phyloP scores from a whole-genome alignment of 2,888 invertebrate genomes.

The Cryptus viduatorius region DNA sequence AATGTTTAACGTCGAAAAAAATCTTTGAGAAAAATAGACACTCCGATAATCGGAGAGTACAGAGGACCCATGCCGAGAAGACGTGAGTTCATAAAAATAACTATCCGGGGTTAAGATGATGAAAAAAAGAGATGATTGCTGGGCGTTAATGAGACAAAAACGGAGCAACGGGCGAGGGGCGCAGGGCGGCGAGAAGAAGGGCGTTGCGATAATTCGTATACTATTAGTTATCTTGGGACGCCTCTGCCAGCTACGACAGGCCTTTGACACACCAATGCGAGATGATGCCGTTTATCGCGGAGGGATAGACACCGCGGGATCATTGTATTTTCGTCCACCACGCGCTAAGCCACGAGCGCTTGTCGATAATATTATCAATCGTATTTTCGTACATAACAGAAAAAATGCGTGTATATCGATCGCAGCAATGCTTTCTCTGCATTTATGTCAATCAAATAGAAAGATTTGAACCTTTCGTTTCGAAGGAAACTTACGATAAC shows the following conservation, averaged over 20 bases:
- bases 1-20: background rate
- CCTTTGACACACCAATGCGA: slow-evolving; percentile 2
- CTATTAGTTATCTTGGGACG: slow-evolving; percentile 37
- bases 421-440: too few species aligned
- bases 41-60: slow-evolving; percentile 1
- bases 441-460: too few species aligned
- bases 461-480: too few species aligned
- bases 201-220: slow-evolving; percentile 37
- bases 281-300: slow-evolving; percentile 7
- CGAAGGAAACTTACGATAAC: too few species aligned
- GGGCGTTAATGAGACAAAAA: background rate
- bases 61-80: background rate
- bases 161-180: background rate
- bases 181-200: slow-evolving; percentile 20
- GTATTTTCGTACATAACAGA: background rate
- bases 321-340: background rate
- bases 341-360: too few species aligned
- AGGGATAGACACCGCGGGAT: background rate
- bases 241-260: background rate
- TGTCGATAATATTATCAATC: background rate
- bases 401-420: background rate
- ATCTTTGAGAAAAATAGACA: background rate
- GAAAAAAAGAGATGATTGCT: slow-evolving; percentile 8
- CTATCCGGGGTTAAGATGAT: slow-evolving; percentile 23
- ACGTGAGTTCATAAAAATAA: slow-evolving; percentile 14